phyloP scores from a whole-genome alignment of 2,113 vertebrate species.

The Paradisaea rubra region DNA sequence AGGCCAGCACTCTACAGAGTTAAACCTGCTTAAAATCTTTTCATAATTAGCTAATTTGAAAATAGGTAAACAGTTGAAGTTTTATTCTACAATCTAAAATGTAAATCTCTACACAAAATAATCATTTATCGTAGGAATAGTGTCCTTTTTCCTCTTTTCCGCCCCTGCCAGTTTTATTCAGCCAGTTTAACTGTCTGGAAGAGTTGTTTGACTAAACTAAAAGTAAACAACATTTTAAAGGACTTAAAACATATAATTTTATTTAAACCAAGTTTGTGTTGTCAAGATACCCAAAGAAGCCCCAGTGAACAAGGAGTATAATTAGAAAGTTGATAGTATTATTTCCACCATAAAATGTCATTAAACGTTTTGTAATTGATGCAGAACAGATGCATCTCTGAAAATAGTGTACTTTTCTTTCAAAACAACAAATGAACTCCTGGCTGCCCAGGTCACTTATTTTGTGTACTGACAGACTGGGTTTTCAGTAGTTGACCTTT shows the following conservation, averaged over 20 bases:
- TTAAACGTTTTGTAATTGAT: neutral
- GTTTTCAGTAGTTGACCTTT: conserved; percentile 64
- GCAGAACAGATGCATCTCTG: neutral
- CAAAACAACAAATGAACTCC: neutral
- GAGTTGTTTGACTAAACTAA: neutral
- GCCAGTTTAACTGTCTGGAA: neutral
- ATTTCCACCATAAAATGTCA: neutral
- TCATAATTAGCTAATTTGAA: neutral
- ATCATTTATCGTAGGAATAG: neutral
- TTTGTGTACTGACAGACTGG: neutral
- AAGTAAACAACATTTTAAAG: neutral
- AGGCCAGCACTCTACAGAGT: neutral
- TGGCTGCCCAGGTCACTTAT: neutral
- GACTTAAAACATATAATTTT: neutral
- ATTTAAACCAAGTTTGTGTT: neutral
- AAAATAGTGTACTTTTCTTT: neutral
- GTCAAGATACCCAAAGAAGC: neutral
- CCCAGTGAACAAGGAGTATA: neutral
- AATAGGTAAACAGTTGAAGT: neutral
- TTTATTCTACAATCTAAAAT: neutral
- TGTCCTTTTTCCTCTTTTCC: neutral
- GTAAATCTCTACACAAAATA: neutral
- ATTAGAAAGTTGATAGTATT: neutral
- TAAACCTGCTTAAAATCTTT: neutral
- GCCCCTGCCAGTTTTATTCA: neutral